Percentiles rank a stretch among this genome's conserved stretches.
Conservation (phyloP, 2,888 invertebrate genomes). For the Clitarchus hookeri region DNA sequence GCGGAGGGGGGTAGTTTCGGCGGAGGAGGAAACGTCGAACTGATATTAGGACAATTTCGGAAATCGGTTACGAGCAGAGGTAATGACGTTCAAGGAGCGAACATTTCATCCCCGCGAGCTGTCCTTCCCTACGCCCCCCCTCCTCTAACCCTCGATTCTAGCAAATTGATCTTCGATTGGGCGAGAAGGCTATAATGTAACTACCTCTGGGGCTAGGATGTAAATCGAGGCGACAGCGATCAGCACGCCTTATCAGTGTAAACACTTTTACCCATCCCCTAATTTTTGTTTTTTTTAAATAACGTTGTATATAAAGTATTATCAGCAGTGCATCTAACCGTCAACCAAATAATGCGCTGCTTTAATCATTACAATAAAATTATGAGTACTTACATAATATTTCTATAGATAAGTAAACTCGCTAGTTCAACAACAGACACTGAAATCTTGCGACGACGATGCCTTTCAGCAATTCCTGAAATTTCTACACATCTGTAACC, state of each 20-base stretch:
- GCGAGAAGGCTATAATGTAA: neutral
- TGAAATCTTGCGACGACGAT: too few species aligned
- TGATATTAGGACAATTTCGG: conserved; percentile 1
- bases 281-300: neutral
- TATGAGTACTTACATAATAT: too few species aligned
- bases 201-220: neutral
- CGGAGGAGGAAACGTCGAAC: neutral
- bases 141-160: neutral
- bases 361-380: too few species aligned
- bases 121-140: neutral
- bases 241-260: neutral
- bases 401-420: too few species aligned
- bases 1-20: neutral
- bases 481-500: too few species aligned
- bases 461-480: too few species aligned
- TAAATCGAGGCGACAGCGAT: neutral
- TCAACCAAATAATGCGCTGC: neutral
- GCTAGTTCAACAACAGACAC: too few species aligned
- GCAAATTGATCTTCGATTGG: conserved; percentile 14
- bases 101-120: conserved; percentile 9
- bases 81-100: neutral
- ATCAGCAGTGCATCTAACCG: neutral
- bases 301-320: neutral
- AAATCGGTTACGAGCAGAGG: neutral
- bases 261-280: neutral